These are phyloP conservation scores for Apolygus lucorum DNA, from an alignment of 1,140 invertebrate genomes.

Conservation along the genomic window DNA sequence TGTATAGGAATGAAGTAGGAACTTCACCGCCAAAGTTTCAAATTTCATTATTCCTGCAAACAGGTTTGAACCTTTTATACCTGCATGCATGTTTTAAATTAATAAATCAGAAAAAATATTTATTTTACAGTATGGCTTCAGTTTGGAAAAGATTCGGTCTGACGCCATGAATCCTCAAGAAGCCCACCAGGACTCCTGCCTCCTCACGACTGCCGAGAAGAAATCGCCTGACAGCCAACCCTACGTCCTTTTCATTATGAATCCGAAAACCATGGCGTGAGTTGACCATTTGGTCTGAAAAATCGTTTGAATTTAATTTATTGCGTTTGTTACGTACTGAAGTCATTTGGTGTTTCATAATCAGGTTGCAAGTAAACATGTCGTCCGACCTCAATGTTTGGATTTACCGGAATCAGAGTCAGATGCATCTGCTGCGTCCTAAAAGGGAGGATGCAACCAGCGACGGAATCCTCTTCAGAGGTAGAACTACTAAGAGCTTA, in stretches of 20 bases:
- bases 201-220: constrained; percentile 48
- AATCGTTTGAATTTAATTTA: not conserved
- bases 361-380: constrained; percentile 49
- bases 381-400: constrained; percentile 44
- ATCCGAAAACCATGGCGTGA: constrained; percentile 50
- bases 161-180: constrained; percentile 78
- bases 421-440: constrained; percentile 34
- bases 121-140: constrained; percentile 75
- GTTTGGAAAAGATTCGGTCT: constrained; percentile 74
- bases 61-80: no score
- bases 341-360: constrained; percentile 9
- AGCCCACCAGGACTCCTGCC: constrained; percentile 62
- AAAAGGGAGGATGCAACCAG: constrained; percentile 40
- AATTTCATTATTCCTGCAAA: no score
- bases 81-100: no score
- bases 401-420: constrained; percentile 43
- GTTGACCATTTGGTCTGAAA: constrained; percentile 9
- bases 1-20: no score
- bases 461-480: constrained; percentile 41
- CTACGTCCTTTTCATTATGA: constrained; percentile 63
- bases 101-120: no score
- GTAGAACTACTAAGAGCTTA: not conserved
- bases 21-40: no score
- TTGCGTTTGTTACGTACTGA: constrained; percentile 3
- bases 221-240: constrained; percentile 48